Percentiles rank a stretch among this genome's conserved stretches.
Conservation (phyloP, 1,140 invertebrate species). For the Drosophila suzukii region DNA sequence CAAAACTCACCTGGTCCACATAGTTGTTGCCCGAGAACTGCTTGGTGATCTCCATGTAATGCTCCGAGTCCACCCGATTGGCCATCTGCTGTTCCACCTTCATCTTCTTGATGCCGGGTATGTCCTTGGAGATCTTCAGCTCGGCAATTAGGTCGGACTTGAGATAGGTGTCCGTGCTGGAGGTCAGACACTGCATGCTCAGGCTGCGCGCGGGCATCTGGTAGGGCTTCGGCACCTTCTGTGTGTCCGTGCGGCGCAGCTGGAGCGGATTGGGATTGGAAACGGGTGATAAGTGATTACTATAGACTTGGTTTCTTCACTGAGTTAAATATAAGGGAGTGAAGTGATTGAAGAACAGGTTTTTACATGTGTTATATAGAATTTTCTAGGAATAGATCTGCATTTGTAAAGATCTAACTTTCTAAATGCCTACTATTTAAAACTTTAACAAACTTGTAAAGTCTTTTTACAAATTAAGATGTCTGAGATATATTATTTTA, state of each 20-base stretch:
- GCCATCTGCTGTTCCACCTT: conserved; percentile 94
- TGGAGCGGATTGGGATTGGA: conserved; percentile 39
- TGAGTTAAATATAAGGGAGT: too few species aligned
- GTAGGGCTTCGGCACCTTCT: conserved; percentile 91
- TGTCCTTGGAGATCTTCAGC: conserved; percentile 94
- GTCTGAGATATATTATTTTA: too few species aligned
- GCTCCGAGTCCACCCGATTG: conserved; percentile 91
- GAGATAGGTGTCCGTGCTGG: conserved; percentile 89
- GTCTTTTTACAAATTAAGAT: too few species aligned
- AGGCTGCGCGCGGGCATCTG: conserved; percentile 91
- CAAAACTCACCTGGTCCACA: conserved; percentile 91
- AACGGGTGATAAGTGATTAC: background rate
- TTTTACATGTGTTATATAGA: too few species aligned
- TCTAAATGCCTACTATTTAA: too few species aligned
- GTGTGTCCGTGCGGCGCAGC: conserved; percentile 90
- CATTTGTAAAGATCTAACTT: too few species aligned
- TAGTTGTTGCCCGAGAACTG: conserved; percentile 94
- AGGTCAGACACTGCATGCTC: conserved; percentile 88
- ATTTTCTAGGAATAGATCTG: too few species aligned
- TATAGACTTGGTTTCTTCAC: too few species aligned
- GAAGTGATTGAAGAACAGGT: too few species aligned
- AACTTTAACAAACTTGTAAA: too few species aligned
- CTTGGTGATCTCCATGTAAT: conserved; percentile 92
- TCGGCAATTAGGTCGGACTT: conserved; percentile 96
- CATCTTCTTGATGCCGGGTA: conserved; percentile 94